phyloP scores from a whole-genome alignment of 1,140 invertebrate genomes.

The Bacillus rossius region DNA sequence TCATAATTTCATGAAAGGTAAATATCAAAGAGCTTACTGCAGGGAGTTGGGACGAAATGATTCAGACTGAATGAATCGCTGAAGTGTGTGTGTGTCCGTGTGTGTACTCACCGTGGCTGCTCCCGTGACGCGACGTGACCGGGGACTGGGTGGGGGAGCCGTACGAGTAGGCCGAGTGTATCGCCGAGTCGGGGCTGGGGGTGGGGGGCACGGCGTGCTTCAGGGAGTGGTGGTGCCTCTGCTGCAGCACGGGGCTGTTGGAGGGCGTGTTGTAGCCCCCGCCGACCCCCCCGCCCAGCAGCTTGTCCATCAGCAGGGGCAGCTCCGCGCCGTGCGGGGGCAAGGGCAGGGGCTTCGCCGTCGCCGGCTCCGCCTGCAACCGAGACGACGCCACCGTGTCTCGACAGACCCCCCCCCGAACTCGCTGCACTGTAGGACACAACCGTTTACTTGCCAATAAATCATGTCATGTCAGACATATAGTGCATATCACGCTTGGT shows the following conservation, averaged over 20 bases:
- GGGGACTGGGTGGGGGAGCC: constrained; percentile 78
- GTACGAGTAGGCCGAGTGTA: constrained; percentile 72
- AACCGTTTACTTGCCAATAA: no score
- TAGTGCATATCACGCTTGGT: no score
- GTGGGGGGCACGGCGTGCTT: constrained; percentile 48
- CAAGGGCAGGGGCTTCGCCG: background rate
- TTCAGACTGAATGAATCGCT: no score
- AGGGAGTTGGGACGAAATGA: no score
- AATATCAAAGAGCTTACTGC: no score
- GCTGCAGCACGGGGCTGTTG: constrained; percentile 28
- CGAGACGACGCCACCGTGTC: no score
- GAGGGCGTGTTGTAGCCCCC: constrained; percentile 24
- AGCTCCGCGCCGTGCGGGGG: constrained; percentile 38
- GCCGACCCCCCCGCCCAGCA: constrained; percentile 49
- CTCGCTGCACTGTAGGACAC: no score
- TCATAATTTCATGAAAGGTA: no score
- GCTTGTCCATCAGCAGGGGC: constrained; percentile 54
- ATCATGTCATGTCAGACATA: no score
- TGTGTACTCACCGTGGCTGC: constrained; percentile 20
- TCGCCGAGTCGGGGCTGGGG: constrained; percentile 76
- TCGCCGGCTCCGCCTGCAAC: no score
- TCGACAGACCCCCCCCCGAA: no score
- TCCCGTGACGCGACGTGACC: constrained; percentile 68
- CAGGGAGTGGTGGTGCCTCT: constrained; percentile 17
- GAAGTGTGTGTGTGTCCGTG: no score